Conservation (phyloP, 2,888 invertebrate species). For the Lomographa bimaculata region DNA sequence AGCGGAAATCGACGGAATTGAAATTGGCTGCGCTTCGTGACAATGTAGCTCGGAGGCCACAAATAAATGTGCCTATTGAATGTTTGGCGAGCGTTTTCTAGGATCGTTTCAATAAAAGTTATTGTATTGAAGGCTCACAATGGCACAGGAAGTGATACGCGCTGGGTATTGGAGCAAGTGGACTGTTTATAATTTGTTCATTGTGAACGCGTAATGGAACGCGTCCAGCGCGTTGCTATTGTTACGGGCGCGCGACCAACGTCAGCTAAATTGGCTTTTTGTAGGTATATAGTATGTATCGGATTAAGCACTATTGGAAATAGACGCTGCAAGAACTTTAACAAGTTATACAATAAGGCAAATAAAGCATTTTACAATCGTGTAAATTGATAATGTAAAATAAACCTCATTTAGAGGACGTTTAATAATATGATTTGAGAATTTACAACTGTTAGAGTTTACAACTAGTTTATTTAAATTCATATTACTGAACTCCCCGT, state of each 20-base stretch:
- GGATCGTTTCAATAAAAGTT: slow-evolving; percentile 82
- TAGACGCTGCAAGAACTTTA: too few species aligned
- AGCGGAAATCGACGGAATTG: slow-evolving; percentile 74
- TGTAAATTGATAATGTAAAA: too few species aligned
- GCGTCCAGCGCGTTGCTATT: slow-evolving; percentile 64
- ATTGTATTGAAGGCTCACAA: slow-evolving; percentile 80
- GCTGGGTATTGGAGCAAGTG: slow-evolving; percentile 77
- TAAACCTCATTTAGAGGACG: too few species aligned
- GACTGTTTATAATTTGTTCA: slow-evolving; percentile 82
- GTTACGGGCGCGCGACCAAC: slow-evolving; percentile 52
- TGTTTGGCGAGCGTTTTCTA: slow-evolving; percentile 66
- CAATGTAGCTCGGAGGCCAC: slow-evolving; percentile 69
- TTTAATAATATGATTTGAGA: too few species aligned
- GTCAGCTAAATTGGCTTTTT: slow-evolving; percentile 73
- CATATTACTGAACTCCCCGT: too few species aligned
- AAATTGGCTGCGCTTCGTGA: slow-evolving; percentile 62
- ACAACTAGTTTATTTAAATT: too few species aligned
- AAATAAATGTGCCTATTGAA: slow-evolving; percentile 69
- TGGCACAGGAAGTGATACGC: slow-evolving; percentile 79
- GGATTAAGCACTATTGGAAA: too few species aligned
- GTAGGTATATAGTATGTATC: slow-evolving; percentile 37
- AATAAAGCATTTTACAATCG: too few species aligned
- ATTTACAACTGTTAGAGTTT: too few species aligned
- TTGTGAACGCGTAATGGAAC: slow-evolving; percentile 71
- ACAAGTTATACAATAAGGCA: too few species aligned